Evolutionary conservation across 2,113 vertebrate genomes (phyloP).

Genomic region (Scalopus aquaticus): DNA sequence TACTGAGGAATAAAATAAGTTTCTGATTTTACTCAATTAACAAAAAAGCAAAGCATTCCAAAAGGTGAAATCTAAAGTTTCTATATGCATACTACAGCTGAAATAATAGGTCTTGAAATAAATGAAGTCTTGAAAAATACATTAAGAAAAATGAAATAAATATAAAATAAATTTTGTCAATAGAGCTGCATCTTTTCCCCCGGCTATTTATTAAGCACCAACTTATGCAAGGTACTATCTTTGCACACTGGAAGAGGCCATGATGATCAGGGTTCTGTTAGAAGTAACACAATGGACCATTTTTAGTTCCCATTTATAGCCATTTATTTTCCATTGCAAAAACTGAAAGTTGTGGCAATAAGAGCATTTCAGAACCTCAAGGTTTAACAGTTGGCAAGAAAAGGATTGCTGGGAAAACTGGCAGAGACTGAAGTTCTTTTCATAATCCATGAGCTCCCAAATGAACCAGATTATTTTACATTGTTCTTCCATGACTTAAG

Average conservation of each 20-base stretch:
- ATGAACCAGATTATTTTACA: neutral
- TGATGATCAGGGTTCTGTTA: neutral
- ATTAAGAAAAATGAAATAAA: neutral
- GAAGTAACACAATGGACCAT: neutral
- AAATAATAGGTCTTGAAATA: constrained; percentile 30
- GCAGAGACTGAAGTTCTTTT: neutral
- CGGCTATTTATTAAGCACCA: neutral
- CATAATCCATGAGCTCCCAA: neutral
- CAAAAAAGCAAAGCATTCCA: constrained; percentile 32
- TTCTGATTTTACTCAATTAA: constrained; percentile 14
- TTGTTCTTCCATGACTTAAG: neutral
- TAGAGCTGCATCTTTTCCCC: neutral
- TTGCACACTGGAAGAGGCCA: neutral
- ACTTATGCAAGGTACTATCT: neutral
- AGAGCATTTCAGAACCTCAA: neutral
- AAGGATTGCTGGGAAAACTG: neutral
- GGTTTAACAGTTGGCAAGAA: neutral
- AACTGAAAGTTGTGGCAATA: neutral
- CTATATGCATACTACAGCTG: neutral
- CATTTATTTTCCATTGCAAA: neutral
- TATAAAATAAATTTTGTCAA: constrained; percentile 26
- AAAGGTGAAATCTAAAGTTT: neutral
- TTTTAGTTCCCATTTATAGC: neutral
- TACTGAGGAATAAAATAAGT: neutral
- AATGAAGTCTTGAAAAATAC: neutral